Evolutionary conservation across 2,888 invertebrate genomes (phyloP), one percentile per base, ranked within the genome.

Genomic region (Philopedon plagiatum): DNA sequence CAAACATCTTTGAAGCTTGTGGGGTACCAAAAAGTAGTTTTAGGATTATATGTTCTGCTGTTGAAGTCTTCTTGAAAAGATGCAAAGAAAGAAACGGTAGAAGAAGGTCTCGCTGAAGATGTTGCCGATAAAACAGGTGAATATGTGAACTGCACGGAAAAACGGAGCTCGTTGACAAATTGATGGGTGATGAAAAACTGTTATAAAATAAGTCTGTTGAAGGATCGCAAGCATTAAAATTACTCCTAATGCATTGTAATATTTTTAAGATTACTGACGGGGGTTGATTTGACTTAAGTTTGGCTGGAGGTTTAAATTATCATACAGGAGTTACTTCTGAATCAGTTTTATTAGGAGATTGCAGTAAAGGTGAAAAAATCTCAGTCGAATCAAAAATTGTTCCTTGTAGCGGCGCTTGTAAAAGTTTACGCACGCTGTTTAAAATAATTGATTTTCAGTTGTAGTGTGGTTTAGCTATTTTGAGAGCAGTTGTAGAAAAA

Each of bases 301-400:
- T 99, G 74, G 99, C 99, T 0, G 90, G 99, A 85, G 99, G 99
- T 0, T 88, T 99, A 64, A 99, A 99, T 87, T 99, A 99, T 85
- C 99, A 99, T 82, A 99, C 99, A 0, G 99, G 99, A 37, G 92
- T 98, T 71, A 99, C 99, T 82, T 99, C 96, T 86, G 99, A 99
- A 89, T 98, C 97, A 70, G 91, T 98, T 65, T 88, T 99, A 41
- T 90, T 91, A 76, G 91, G 94, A 76, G 79, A 78, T 75, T n/a
- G n/a, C n/a, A n/a, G n/a, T n/a, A n/a, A n/a, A n/a, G n/a, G n/a
- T n/a, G n/a, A n/a, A n/a, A n/a, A n/a, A n/a, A n/a, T n/a, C n/a
- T n/a, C n/a, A n/a, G n/a, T n/a, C n/a, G n/a, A n/a, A n/a, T n/a
- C n/a, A n/a, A n/a, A n/a, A n/a, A n/a, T n/a, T n/a, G n/a, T n/a